Base-by-base conservation (phyloP, 1,140 invertebrate species). In the Penaeus japonicus region DNA sequence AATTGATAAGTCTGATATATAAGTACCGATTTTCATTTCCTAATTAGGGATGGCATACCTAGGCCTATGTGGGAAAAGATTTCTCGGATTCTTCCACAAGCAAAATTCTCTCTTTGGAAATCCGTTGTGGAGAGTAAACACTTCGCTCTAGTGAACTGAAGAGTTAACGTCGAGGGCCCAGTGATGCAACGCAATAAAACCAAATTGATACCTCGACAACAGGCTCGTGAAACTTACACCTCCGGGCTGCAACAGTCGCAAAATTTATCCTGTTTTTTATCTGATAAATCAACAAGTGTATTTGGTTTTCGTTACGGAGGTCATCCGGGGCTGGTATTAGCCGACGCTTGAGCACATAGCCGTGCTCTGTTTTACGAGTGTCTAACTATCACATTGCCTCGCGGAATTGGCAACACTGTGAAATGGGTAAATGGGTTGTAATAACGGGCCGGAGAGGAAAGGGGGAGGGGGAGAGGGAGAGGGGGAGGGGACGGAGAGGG, bases 381-480 rank as follows among this genome's bases (percentile, higher is more conserved):
- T 39, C 65, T 84, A 84, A 84, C 47, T 53, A 84, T 75, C 62
- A n/a, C 77, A 53, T 54, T 79, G 77, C 39, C 47, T 47, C 39
- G 22, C 39, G 65, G 27, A 84, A 84, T 55, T 75, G 83, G 62
- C 47, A 70, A 73, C 82, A 47, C 77, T 10, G 54, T 39, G 65
- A 47, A 84, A 84, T 75, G 70, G 27, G 83, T 39, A 84, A 84
- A 84, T 84, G 83, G 22, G 47, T 53, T 22, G 35, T 84, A 75
- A 53, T 73, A 84, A 54, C 83, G 22, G 47, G 47, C 47, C 47
- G 47, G 47, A 47, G 47, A 47, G 47, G 47, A 47, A 47, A 32
- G 24, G 24, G 32, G 70, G 35, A 27, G 24, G 10, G 24, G 70
- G 24, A 24, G 22, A 4, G 15, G 24, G 70, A 35, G 10, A 30